phyloP scores from a whole-genome alignment of 2,888 invertebrate species.

The Diarsia mendica region DNA sequence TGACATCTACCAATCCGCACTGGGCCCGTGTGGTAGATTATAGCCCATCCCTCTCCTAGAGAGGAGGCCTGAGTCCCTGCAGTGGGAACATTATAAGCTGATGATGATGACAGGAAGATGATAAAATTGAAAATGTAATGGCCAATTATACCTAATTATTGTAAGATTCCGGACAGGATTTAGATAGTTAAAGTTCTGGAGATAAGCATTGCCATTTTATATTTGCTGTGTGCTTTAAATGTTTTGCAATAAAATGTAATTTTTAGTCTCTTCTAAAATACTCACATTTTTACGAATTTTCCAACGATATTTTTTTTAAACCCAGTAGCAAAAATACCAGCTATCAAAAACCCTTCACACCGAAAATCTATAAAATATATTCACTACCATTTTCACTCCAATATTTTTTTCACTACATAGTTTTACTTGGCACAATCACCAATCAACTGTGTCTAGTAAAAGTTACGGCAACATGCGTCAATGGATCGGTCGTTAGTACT shows the following conservation, averaged over 20 bases:
- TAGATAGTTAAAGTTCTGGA: not conserved
- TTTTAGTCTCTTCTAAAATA: not conserved
- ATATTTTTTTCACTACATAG: constrained; percentile 1
- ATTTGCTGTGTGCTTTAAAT: not conserved
- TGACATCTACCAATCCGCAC: too few species aligned
- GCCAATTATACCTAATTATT: too few species aligned
- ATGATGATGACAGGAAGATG: too few species aligned
- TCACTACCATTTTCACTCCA: not conserved
- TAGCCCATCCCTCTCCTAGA: too few species aligned
- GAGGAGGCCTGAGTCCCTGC: too few species aligned
- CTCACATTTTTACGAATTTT: too few species aligned
- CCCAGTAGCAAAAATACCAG: not conserved
- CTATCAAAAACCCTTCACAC: not conserved
- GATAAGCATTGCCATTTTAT: not conserved
- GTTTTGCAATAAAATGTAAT: not conserved
- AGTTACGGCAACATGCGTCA: constrained; percentile 26
- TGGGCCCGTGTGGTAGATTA: too few species aligned
- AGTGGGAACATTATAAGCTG: too few species aligned
- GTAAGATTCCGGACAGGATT: not conserved
- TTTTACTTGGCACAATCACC: not conserved
- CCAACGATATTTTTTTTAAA: not conserved
- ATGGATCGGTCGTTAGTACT: constrained; percentile 45
- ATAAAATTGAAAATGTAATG: not conserved
- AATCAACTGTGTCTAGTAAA: constrained; percentile 5
- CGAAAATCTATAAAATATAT: not conserved